A percentile compares a stretch with the other conserved stretches of the same genome.
Conservation (phyloP, 2,797 vertebrate genomes). For the Poeciliopsis presidionis region DNA sequence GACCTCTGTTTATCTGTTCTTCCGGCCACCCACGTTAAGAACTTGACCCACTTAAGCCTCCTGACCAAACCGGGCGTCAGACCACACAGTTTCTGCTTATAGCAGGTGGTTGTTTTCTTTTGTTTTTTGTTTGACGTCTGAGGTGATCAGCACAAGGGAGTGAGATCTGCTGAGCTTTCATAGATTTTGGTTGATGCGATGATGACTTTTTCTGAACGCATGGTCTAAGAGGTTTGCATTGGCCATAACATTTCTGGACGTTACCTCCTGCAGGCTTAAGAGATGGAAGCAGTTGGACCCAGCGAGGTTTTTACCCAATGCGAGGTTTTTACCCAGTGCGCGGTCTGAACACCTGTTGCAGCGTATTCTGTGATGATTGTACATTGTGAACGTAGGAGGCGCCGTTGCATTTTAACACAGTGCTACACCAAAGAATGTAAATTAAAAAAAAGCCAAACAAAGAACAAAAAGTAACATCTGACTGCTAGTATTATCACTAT, state of each 20-base stretch:
- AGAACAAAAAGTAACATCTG: too few species aligned
- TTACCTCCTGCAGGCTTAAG: constrained; percentile 21
- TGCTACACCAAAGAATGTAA: too few species aligned
- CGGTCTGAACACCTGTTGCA: too few species aligned
- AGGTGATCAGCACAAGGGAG: constrained; percentile 14
- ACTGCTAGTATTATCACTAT: too few species aligned
- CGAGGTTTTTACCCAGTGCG: too few species aligned
- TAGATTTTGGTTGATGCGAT: neutral
- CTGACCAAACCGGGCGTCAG: constrained; percentile 35
- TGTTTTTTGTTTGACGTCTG: neutral
- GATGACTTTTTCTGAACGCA: constrained; percentile 12
- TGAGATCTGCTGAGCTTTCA: constrained; percentile 5
- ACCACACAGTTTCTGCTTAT: constrained; percentile 40
- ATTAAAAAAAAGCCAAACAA: too few species aligned
- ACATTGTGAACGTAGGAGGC: too few species aligned
- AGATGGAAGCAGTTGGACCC: too few species aligned
- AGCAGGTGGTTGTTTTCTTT: constrained; percentile 14
- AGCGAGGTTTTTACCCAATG: too few species aligned
- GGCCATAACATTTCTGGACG: constrained; percentile 4
- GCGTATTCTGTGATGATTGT: too few species aligned
- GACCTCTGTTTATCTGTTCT: constrained; percentile 42
- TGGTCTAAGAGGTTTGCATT: constrained; percentile 17
- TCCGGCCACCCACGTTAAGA: constrained; percentile 49
- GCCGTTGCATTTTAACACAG: too few species aligned
- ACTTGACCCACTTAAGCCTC: constrained; percentile 45